These are phyloP conservation scores for Pristionchus exspectatus DNA, from an alignment of 2,888 invertebrate species.

Conservation along the genomic window DNA sequence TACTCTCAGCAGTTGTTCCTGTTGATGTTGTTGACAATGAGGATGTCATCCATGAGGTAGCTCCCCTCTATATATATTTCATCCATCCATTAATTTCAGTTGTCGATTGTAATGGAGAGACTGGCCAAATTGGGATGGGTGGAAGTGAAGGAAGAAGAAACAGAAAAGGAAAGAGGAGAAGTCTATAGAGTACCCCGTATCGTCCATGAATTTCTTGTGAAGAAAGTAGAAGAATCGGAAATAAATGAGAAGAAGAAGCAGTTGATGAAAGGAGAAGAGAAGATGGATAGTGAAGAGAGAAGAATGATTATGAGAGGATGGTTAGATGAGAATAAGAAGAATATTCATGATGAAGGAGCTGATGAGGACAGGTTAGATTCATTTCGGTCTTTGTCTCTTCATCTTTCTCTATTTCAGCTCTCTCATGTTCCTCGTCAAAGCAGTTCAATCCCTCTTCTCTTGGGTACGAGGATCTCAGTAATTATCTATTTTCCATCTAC, in stretches of 20 bases:
- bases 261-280: slow-evolving; percentile 43
- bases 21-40: slow-evolving; percentile 40
- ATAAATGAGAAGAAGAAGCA: slow-evolving; percentile 35
- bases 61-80: not conserved
- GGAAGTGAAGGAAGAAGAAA: slow-evolving; percentile 17
- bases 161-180: not conserved
- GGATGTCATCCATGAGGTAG: slow-evolving; percentile 29
- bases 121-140: slow-evolving; percentile 41
- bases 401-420: not conserved
- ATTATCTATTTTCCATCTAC: not conserved
- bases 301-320: slow-evolving; percentile 7
- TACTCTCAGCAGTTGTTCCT: slow-evolving; percentile 1
- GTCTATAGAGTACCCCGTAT: slow-evolving; percentile 14
- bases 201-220: slow-evolving; percentile 37
- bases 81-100: not conserved
- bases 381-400: not conserved
- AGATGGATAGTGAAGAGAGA: not conserved
- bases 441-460: slow-evolving; percentile 23
- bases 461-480: slow-evolving; percentile 19
- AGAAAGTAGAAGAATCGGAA: slow-evolving; percentile 5
- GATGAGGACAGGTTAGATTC: not conserved
- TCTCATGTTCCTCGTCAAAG: not conserved
- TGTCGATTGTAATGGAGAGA: slow-evolving; percentile 35
- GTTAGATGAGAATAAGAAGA: not conserved
- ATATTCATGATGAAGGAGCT: not conserved